A percentile compares a stretch with the other conserved stretches of the same genome.
These are phyloP conservation scores for Asteroscopus sphinx DNA, from an alignment of 2,888 invertebrate species.

Conservation along the genomic window DNA sequence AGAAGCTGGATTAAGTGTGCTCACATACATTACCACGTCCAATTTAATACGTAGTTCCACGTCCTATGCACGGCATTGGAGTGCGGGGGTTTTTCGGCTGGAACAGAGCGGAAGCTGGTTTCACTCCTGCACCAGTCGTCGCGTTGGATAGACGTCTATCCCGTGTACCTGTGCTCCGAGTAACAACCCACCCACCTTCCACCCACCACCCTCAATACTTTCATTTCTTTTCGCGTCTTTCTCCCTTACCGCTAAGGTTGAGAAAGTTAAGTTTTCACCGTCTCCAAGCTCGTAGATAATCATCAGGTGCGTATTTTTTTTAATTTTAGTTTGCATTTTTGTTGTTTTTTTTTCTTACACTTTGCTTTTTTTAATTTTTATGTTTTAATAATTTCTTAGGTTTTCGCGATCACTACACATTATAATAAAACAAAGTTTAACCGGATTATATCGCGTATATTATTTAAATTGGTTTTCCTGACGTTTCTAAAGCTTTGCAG, in stretches of 20 bases:
- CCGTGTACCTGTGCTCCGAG: neutral
- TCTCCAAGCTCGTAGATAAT: conserved; percentile 9
- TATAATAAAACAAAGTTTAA: too few relatives aligned
- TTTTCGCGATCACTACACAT: too few relatives aligned
- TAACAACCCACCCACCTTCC: neutral
- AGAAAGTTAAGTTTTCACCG: conserved; percentile 17
- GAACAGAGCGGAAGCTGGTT: too few relatives aligned
- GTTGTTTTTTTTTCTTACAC: neutral
- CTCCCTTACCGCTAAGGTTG: conserved; percentile 44
- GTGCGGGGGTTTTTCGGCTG: too few relatives aligned
- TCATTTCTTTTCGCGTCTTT: conserved; percentile 11
- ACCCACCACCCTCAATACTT: too few relatives aligned
- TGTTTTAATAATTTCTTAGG: neutral
- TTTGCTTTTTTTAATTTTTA: neutral
- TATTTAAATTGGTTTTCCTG: too few relatives aligned
- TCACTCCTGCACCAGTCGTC: neutral
- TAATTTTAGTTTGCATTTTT: neutral
- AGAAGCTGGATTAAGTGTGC: too few relatives aligned
- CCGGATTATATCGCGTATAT: too few relatives aligned
- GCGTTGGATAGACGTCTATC: conserved; percentile 1
- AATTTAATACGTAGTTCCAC: too few relatives aligned
- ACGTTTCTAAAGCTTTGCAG: too few relatives aligned
- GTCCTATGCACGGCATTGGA: too few relatives aligned
- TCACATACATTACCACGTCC: too few relatives aligned
- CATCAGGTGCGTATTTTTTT: conserved; percentile 18